Evolutionary conservation across 1,140 invertebrate genomes (phyloP).

Genomic region (Camponotus vicinus): DNA sequence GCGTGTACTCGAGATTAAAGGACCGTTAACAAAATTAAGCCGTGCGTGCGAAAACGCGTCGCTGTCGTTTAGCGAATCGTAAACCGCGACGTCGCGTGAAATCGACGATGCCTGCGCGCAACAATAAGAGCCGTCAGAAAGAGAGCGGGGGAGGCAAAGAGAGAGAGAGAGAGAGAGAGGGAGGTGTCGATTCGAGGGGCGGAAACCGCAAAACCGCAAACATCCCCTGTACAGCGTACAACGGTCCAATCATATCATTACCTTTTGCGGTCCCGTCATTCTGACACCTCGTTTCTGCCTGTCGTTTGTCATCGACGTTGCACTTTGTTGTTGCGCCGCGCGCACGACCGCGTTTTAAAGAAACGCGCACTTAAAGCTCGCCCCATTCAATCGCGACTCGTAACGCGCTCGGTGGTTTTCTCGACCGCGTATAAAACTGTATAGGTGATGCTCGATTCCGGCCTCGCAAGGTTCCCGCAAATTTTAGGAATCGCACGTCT

Average conservation of each 20-base stretch:
- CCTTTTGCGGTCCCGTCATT: slow-evolving; percentile 83
- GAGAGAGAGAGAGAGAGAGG: slow-evolving; percentile 11
- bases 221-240: slow-evolving; percentile 82
- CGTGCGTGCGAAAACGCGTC: slow-evolving; percentile 42
- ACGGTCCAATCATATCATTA: slow-evolving; percentile 86
- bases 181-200: slow-evolving; percentile 71
- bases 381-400: slow-evolving; percentile 36
- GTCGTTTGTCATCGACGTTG: slow-evolving; percentile 83
- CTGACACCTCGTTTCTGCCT: slow-evolving; percentile 84
- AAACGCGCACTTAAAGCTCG: slow-evolving; percentile 60
- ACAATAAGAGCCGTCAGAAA: slow-evolving; percentile 63
- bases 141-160: slow-evolving; percentile 31
- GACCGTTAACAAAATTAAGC: slow-evolving; percentile 45
- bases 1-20: background rate
- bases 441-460: slow-evolving; percentile 10
- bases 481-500: background rate
- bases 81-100: slow-evolving; percentile 56
- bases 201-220: slow-evolving; percentile 86
- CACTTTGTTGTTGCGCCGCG: slow-evolving; percentile 73
- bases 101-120: slow-evolving; percentile 61
- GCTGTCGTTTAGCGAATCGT: slow-evolving; percentile 52
- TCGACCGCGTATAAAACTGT: slow-evolving; percentile 58
- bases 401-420: slow-evolving; percentile 64
- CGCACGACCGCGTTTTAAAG: slow-evolving; percentile 67
- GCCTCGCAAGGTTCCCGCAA: background rate